A percentile compares a stretch with the other conserved stretches of the same genome.
These are phyloP conservation scores for Clistopyga incitator DNA, from an alignment of 2,888 invertebrate species.

Conservation along the genomic window DNA sequence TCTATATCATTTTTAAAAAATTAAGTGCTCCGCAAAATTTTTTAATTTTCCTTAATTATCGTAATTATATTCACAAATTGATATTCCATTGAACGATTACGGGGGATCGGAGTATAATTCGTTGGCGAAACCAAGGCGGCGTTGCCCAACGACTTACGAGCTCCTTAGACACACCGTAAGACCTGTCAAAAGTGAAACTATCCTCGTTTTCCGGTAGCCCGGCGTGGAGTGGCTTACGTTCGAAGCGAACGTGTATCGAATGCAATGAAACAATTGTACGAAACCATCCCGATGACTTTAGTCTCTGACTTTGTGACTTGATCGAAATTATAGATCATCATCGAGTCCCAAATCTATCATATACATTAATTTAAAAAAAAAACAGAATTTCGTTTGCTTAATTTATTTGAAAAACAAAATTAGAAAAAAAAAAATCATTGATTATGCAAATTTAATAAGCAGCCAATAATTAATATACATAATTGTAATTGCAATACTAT, in stretches of 20 bases:
- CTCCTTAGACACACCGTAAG: slow-evolving; percentile 22
- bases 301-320: slow-evolving; percentile 15
- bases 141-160: slow-evolving; percentile 49
- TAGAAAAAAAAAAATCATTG: background rate
- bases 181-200: slow-evolving; percentile 65
- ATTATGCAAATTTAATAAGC: no score
- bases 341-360: background rate
- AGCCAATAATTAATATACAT: no score
- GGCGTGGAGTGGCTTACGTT: slow-evolving; percentile 19
- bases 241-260: slow-evolving; percentile 55
- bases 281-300: background rate
- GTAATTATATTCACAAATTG: no score
- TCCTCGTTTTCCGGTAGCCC: slow-evolving; percentile 59
- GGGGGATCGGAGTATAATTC: slow-evolving; percentile 35
- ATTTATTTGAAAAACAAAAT: background rate
- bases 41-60: no score
- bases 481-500: no score
- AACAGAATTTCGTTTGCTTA: background rate
- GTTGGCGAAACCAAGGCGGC: slow-evolving; percentile 36
- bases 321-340: background rate
- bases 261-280: slow-evolving; percentile 43
- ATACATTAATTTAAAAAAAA: background rate
- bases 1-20: no score
- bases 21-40: no score
- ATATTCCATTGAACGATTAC: no score